Percentiles rank a stretch among this genome's conserved stretches.
Evolutionary conservation across 2,113 vertebrate species (phyloP).

Genomic region (Peucedramus taeniatus): DNA sequence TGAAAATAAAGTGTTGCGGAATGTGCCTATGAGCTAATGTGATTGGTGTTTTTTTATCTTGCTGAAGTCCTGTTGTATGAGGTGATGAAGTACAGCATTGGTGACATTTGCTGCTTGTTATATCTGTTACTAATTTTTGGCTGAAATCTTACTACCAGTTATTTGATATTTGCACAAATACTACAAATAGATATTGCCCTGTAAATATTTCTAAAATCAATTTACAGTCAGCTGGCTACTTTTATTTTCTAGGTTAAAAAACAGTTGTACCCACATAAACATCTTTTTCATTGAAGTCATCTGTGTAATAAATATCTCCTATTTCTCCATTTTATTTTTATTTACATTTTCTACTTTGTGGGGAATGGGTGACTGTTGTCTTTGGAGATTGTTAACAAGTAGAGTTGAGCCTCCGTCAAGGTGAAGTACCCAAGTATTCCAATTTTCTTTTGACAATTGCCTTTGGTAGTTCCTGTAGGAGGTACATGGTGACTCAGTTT

Average conservation of each 20-base stretch:
- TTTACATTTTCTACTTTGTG: background rate
- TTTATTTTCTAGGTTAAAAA: background rate
- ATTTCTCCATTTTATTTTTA: background rate
- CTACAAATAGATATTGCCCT: background rate
- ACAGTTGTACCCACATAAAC: background rate
- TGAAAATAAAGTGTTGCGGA: background rate
- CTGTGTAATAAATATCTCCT: background rate
- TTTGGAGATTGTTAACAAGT: background rate
- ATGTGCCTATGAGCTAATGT: background rate
- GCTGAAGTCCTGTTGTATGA: background rate
- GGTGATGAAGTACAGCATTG: background rate
- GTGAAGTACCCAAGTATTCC: background rate
- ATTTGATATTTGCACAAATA: background rate
- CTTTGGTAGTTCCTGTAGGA: conserved; percentile 34
- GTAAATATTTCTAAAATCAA: background rate
- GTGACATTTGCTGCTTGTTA: background rate
- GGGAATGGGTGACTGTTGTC: background rate
- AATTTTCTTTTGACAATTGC: background rate
- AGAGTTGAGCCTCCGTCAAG: background rate
- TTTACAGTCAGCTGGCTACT: background rate
- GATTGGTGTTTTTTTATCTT: background rate
- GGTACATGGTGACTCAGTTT: conserved; percentile 34
- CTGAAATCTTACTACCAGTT: background rate
- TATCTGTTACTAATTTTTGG: background rate
- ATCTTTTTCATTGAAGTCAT: background rate